phyloP scores from a whole-genome alignment of 2,888 invertebrate species.

The Thelaira solivaga region DNA sequence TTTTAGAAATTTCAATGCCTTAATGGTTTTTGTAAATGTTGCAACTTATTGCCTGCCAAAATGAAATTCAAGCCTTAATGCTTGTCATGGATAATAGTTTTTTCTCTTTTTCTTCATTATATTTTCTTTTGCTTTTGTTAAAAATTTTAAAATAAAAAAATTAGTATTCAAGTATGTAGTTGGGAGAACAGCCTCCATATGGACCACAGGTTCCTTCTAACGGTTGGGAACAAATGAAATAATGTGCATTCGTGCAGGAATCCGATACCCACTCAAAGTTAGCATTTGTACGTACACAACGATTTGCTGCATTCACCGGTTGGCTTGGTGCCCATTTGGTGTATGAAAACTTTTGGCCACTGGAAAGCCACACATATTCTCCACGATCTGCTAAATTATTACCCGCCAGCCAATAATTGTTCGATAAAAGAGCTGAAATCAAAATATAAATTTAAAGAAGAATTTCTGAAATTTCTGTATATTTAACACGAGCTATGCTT shows the following conservation, averaged over 20 bases:
- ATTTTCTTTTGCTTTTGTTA: no score
- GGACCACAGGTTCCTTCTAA: neutral
- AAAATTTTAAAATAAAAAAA: no score
- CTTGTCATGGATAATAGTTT: no score
- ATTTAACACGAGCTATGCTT: neutral
- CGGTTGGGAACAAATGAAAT: conserved; percentile 18
- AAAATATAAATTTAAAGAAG: neutral
- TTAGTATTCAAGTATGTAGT: no score
- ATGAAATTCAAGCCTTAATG: no score
- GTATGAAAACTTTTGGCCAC: conserved; percentile 7
- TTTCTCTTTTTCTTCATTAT: no score
- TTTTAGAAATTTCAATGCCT: no score
- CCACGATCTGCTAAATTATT: conserved; percentile 22
- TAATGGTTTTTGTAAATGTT: no score
- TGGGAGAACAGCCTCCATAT: neutral
- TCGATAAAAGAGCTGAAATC: neutral
- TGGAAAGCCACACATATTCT: conserved; percentile 26
- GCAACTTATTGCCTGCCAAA: no score
- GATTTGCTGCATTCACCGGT: conserved; percentile 8
- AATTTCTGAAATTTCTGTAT: neutral
- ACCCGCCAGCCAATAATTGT: conserved; percentile 37
- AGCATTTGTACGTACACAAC: conserved; percentile 18
- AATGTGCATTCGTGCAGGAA: neutral
- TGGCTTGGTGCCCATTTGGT: conserved; percentile 40
- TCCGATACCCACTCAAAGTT: conserved; percentile 23